phyloP scores from a whole-genome alignment of 2,888 invertebrate genomes.

The Eristalis arbustorum region DNA sequence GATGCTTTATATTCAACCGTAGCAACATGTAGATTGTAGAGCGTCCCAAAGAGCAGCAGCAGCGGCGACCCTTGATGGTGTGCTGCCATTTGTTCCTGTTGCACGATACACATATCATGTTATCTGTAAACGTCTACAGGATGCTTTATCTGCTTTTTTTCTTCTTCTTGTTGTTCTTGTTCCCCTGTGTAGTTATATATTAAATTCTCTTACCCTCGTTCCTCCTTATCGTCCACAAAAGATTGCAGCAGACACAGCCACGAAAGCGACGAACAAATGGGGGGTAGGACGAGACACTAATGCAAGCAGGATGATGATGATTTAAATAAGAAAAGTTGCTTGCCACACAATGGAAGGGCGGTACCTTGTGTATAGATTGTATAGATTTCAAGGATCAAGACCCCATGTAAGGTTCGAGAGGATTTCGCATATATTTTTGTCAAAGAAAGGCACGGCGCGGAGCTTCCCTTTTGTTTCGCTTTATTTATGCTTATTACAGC shows the following conservation, averaged over 20 bases:
- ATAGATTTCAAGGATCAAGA: constrained; percentile 28
- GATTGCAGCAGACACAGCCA: no score
- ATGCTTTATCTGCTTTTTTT: constrained; percentile 22
- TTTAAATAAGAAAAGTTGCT: constrained; percentile 37
- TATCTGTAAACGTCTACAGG: constrained; percentile 49
- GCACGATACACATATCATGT: constrained; percentile 38
- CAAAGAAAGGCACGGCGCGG: not conserved
- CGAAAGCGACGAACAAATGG: not conserved
- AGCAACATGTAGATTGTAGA: not conserved
- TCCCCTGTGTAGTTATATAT: constrained; percentile 15
- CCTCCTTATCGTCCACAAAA: constrained; percentile 6
- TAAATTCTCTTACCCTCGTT: not conserved
- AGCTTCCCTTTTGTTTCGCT: not conserved
- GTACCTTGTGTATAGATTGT: not conserved
- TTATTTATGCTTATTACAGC: constrained; percentile 19
- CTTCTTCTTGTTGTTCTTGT: not conserved
- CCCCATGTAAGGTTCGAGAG: not conserved
- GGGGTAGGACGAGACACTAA: constrained; percentile 28
- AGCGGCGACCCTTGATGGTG: not conserved
- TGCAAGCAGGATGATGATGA: constrained; percentile 35
- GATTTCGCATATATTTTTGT: constrained; percentile 1
- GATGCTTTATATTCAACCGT: constrained; percentile 32
- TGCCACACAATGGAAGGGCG: not conserved
- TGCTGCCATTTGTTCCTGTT: constrained; percentile 37
- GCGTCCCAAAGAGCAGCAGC: not conserved